A percentile compares a stretch with the other conserved stretches of the same genome.
Evolutionary conservation across 2,113 vertebrate genomes (phyloP).

Genomic region (Gambusia affinis): DNA sequence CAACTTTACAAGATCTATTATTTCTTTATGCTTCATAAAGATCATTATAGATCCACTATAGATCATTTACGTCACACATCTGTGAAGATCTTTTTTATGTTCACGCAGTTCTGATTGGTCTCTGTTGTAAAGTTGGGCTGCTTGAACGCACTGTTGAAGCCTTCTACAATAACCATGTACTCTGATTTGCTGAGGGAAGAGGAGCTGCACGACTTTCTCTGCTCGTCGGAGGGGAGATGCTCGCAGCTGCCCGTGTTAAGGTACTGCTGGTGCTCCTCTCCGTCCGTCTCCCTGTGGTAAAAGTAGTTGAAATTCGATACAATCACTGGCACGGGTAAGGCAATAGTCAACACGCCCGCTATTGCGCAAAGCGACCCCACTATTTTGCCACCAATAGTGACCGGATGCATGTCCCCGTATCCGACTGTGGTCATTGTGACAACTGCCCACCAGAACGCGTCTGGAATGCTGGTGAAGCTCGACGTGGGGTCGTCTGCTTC

Average conservation of each 20-base stretch:
- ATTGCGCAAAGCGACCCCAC: slow-evolving; percentile 97
- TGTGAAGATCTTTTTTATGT: slow-evolving; percentile 96
- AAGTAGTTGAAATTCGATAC: slow-evolving; percentile 99
- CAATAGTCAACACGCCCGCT: slow-evolving; percentile 95
- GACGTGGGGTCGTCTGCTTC: slow-evolving; percentile 95
- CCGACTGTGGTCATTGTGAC: slow-evolving; percentile 99
- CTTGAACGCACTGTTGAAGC: slow-evolving; percentile 88
- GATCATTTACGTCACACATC: slow-evolving; percentile 84
- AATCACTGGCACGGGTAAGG: slow-evolving; percentile 95
- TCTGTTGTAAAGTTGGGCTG: slow-evolving; percentile 88
- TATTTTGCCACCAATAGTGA: slow-evolving; percentile 97
- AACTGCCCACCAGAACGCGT: slow-evolving; percentile 99
- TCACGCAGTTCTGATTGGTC: slow-evolving; percentile 93
- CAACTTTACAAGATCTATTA: slow-evolving; percentile 28
- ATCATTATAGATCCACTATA: neutral
- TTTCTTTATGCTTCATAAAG: slow-evolving; percentile 45
- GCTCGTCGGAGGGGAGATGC: slow-evolving; percentile 88
- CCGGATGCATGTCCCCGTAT: slow-evolving; percentile 97
- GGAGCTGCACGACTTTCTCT: slow-evolving; percentile 89
- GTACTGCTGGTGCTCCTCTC: slow-evolving; percentile 93
- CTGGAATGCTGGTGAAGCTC: slow-evolving; percentile 95
- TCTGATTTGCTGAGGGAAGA: slow-evolving; percentile 94
- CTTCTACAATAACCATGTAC: slow-evolving; percentile 93
- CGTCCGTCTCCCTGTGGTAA: slow-evolving; percentile 96
- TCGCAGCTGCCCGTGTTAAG: slow-evolving; percentile 89